Evolutionary conservation across 2,888 invertebrate genomes (phyloP).

Genomic region (Phasia obesa): DNA sequence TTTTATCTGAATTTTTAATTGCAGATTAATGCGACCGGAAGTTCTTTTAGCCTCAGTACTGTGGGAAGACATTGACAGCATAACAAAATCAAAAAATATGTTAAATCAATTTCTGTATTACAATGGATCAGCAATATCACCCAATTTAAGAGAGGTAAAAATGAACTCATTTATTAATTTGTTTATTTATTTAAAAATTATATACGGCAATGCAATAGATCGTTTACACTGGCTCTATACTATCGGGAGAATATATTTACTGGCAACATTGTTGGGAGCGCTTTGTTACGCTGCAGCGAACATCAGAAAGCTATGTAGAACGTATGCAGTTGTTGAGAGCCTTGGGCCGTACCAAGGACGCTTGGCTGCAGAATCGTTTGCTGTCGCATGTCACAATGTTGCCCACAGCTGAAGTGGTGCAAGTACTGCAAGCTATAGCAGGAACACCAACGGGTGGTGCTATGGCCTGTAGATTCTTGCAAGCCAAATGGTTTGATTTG

Average conservation of each 20-base stretch:
- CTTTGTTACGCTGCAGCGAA: constrained; percentile 79
- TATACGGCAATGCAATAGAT: constrained; percentile 74
- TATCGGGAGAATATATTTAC: constrained; percentile 82
- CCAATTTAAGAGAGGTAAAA: constrained; percentile 81
- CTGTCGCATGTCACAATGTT: constrained; percentile 82
- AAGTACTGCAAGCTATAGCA: constrained; percentile 82
- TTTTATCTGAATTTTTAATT: constrained; percentile 10
- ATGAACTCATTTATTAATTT: not conserved
- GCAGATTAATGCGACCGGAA: constrained; percentile 81
- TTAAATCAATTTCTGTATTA: constrained; percentile 80
- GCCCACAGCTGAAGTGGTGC: constrained; percentile 82
- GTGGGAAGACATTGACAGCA: constrained; percentile 82
- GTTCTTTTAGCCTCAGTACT: constrained; percentile 81
- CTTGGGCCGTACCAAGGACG: constrained; percentile 82
- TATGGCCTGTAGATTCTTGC: constrained; percentile 82
- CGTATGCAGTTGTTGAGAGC: constrained; percentile 82
- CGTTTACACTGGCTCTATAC: constrained; percentile 82
- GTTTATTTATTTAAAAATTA: not conserved
- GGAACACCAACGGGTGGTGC: constrained; percentile 83
- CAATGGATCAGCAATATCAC: constrained; percentile 79
- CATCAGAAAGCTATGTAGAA: constrained; percentile 81
- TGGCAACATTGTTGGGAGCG: constrained; percentile 83
- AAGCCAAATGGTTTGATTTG: constrained; percentile 82
- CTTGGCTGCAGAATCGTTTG: constrained; percentile 83
- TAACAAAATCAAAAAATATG: constrained; percentile 80